Conservation (phyloP, 2,888 invertebrate genomes). For the Tinea trinotella region DNA sequence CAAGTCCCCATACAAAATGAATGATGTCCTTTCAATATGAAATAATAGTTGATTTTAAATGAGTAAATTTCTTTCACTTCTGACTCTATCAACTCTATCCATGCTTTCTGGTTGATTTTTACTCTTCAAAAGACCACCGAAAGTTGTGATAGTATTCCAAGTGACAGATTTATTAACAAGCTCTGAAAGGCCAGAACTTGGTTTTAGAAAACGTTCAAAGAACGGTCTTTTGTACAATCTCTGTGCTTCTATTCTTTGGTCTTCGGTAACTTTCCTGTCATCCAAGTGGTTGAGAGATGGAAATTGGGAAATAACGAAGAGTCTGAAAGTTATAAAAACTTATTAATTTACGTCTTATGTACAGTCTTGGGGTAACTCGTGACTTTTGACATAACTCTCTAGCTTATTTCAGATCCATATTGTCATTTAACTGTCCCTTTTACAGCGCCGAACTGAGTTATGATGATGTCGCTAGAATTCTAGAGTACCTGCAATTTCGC, state of each 20-base stretch:
- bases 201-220: slow-evolving; percentile 57
- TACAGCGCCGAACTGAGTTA: too few species aligned
- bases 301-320: slow-evolving; percentile 82
- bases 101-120: background rate
- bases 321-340: slow-evolving; percentile 57
- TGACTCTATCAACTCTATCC: background rate
- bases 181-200: slow-evolving; percentile 39
- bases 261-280: slow-evolving; percentile 76
- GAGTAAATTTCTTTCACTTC: slow-evolving; percentile 8
- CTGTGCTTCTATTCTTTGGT: slow-evolving; percentile 75
- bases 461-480: too few species aligned
- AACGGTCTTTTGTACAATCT: slow-evolving; percentile 75
- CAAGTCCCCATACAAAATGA: too few species aligned
- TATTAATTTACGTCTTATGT: too few species aligned
- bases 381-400: too few species aligned
- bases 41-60: background rate
- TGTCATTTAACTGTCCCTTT: too few species aligned
- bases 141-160: slow-evolving; percentile 35
- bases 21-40: background rate
- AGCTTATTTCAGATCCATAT: too few species aligned
- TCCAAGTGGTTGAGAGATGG: slow-evolving; percentile 79
- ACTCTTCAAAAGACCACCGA: slow-evolving; percentile 11
- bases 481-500: too few species aligned
- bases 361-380: too few species aligned
- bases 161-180: slow-evolving; percentile 41